These are phyloP conservation scores for Bolinopsis microptera DNA, from an alignment of 37 sponge, comb jelly and placozoan genomes.

Conservation along the genomic window DNA sequence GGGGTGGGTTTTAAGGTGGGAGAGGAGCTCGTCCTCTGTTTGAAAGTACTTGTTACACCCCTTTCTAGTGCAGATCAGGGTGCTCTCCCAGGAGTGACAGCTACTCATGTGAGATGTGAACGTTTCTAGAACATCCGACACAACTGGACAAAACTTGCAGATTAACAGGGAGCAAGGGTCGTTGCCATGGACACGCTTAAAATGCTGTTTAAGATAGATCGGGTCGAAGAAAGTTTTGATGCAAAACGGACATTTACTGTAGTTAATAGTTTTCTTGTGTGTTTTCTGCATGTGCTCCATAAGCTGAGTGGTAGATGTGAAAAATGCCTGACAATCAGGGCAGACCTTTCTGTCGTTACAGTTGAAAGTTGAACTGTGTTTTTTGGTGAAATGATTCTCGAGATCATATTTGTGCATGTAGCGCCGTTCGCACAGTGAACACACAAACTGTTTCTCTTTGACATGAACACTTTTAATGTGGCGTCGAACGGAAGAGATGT, in stretches of 20 bases:
- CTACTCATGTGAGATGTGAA: not conserved
- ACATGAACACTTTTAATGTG: conserved; percentile 29
- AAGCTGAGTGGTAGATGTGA: not conserved
- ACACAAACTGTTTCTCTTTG: not conserved
- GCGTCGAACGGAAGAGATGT: not conserved
- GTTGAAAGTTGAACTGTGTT: not conserved
- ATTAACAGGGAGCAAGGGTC: not conserved
- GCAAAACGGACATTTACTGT: conserved; percentile 26
- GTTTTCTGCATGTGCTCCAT: not conserved
- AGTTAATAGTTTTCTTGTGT: not conserved
- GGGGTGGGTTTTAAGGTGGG: not conserved
- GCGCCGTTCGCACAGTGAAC: not conserved
- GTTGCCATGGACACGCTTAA: not conserved
- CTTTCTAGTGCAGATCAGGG: not conserved
- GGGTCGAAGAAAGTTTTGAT: conserved; percentile 17
- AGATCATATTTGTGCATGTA: conserved; percentile 46
- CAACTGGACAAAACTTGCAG: conserved; percentile 22
- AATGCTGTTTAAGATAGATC: conserved; percentile 18
- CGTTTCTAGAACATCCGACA: not conserved
- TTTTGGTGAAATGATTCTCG: not conserved
- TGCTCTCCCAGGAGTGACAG: not conserved
- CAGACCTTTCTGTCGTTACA: not conserved
- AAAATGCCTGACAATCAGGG: not conserved
- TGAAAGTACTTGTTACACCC: conserved; percentile 28
- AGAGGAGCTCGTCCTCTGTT: not conserved